These are phyloP conservation scores for Periplaneta americana DNA, from an alignment of 1,140 invertebrate genomes.

Conservation along the genomic window DNA sequence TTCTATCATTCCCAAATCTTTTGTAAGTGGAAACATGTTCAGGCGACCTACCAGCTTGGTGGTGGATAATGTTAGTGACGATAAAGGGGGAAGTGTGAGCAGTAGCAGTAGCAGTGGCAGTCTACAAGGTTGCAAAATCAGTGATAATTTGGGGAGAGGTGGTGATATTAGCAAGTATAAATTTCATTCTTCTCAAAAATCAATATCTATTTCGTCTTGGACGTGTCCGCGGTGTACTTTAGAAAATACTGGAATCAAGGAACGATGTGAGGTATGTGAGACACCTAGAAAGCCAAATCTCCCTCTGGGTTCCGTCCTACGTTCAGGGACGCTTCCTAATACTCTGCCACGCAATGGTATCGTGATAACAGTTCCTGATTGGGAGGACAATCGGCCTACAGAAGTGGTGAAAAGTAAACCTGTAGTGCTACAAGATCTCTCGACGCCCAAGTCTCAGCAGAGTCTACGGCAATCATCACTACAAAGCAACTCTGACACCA, in stretches of 20 bases:
- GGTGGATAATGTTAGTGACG: constrained; percentile 22
- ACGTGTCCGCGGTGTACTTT: constrained; percentile 53
- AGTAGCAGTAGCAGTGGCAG: constrained; percentile 30
- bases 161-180: constrained; percentile 33
- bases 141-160: constrained; percentile 13
- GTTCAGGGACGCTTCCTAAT: constrained; percentile 21
- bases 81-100: constrained; percentile 26
- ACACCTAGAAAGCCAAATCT: constrained; percentile 42
- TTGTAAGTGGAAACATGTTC: constrained; percentile 7
- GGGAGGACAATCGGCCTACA: constrained; percentile 36
- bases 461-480: neutral
- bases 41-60: constrained; percentile 21
- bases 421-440: neutral
- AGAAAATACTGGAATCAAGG: constrained; percentile 42
- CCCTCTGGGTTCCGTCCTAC: neutral
- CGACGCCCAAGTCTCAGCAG: neutral
- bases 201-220: constrained; percentile 42
- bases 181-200: constrained; percentile 28
- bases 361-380: constrained; percentile 45
- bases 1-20: constrained; percentile 6
- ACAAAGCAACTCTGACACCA: neutral
- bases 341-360: constrained; percentile 39
- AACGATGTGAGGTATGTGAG: constrained; percentile 57
- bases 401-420: constrained; percentile 19
- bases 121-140: constrained; percentile 17